These are phyloP conservation scores for Clarias fuscus DNA, from an alignment of 2,797 vertebrate genomes.

Conservation along the genomic window DNA sequence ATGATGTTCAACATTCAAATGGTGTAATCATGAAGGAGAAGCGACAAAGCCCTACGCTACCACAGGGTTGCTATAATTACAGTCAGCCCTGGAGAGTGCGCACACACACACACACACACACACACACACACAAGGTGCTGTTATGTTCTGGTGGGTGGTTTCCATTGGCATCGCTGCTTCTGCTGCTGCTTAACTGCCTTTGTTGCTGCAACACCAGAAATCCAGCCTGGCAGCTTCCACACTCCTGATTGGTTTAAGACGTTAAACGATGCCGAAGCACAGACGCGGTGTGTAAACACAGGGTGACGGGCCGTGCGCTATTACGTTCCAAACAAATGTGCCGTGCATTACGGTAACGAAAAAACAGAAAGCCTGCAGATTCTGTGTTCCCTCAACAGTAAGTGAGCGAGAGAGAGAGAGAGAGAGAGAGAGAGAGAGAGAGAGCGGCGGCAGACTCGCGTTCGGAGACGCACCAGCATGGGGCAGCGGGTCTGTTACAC, in stretches of 20 bases:
- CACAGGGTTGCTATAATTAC: background rate
- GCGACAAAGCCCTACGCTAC: background rate
- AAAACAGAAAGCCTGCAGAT: background rate
- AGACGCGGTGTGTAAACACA: conserved; percentile 5
- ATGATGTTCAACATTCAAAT: background rate
- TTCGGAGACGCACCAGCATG: background rate
- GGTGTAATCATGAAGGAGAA: background rate
- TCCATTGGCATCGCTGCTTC: background rate
- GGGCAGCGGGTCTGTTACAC: conserved; percentile 27
- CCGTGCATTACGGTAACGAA: background rate
- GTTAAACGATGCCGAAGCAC: background rate
- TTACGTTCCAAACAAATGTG: background rate
- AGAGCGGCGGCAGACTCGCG: background rate
- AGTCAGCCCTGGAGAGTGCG: background rate
- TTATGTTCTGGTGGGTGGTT: conserved; percentile 17
- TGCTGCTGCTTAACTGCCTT: background rate
- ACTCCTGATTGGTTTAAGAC: background rate
- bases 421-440: background rate
- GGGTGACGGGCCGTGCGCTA: background rate
- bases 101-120: conserved; percentile 1
- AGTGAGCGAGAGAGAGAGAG: background rate
- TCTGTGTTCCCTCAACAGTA: background rate
- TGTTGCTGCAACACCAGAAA: conserved; percentile 19
- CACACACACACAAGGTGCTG: background rate
- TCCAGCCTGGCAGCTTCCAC: background rate